Conservation (phyloP, 2,888 invertebrate genomes). For the Eudasyphora cyanicolor region DNA sequence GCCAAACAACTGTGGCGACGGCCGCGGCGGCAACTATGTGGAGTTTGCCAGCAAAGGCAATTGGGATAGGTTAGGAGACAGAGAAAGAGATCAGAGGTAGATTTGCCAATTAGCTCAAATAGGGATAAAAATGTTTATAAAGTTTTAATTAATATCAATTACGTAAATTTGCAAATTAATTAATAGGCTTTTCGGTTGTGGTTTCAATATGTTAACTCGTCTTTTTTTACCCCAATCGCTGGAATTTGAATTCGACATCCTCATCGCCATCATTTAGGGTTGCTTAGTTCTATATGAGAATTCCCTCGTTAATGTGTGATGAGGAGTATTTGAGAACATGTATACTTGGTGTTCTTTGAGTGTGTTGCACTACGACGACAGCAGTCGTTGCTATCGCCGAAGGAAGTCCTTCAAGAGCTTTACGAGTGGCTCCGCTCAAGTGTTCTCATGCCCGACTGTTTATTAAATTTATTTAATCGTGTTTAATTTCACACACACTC, state of each 20-base stretch:
- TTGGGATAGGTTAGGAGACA: neutral
- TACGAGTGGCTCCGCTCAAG: constrained; percentile 62
- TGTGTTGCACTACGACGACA: neutral
- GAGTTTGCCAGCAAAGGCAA: neutral
- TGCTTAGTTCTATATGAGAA: no score
- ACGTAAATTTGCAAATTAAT: constrained; percentile 61
- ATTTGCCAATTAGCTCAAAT: constrained; percentile 14
- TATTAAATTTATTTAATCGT: constrained; percentile 67
- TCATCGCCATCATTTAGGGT: neutral
- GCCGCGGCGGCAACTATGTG: neutral
- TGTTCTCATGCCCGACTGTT: constrained; percentile 63
- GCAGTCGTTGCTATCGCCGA: constrained; percentile 24
- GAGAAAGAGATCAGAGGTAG: neutral
- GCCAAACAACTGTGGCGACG: neutral
- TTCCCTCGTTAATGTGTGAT: neutral
- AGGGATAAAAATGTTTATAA: constrained; percentile 47
- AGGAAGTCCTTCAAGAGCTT: constrained; percentile 56
- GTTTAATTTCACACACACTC: constrained; percentile 79
- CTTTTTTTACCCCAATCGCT: no score
- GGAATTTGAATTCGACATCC: neutral
- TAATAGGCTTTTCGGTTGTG: constrained; percentile 47
- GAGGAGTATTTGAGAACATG: no score
- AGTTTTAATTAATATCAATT: constrained; percentile 56
- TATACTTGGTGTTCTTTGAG: neutral
- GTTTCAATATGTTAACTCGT: neutral